A percentile compares a stretch with the other conserved stretches of the same genome.
phyloP scores from a whole-genome alignment of 2,113 vertebrate genomes.

The Scytalopus superciliaris region DNA sequence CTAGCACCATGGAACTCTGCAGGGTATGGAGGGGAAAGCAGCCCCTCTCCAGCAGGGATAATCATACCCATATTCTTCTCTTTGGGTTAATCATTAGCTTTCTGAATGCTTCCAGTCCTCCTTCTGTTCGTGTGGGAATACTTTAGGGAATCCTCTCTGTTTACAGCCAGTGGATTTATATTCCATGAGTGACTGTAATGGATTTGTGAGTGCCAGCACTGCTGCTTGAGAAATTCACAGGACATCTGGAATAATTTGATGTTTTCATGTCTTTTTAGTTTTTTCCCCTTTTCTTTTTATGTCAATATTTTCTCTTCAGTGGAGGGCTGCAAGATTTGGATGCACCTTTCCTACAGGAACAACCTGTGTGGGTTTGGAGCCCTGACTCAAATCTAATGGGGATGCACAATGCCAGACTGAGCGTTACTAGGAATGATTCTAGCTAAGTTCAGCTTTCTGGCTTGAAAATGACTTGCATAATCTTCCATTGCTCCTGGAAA shows the following conservation, averaged over 20 bases:
- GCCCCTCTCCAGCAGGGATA: not conserved
- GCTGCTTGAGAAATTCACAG: not conserved
- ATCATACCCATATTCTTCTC: slow-evolving; percentile 12
- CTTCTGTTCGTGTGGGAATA: slow-evolving; percentile 27
- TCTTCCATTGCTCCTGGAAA: not conserved
- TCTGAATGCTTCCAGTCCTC: slow-evolving; percentile 53
- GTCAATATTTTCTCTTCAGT: not conserved
- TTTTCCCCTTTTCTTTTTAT: not conserved
- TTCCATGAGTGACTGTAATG: not conserved
- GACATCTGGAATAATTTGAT: slow-evolving; percentile 47
- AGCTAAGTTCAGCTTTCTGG: not conserved
- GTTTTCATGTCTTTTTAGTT: not conserved
- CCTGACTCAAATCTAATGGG: accelerated
- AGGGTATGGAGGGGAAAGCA: not conserved
- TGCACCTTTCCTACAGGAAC: not conserved
- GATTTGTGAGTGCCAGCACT: not conserved
- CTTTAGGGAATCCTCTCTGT: slow-evolving; percentile 45
- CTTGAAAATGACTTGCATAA: not conserved
- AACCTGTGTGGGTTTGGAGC: not conserved
- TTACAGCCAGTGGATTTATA: slow-evolving; percentile 9
- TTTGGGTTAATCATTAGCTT: not conserved
- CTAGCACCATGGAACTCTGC: not conserved
- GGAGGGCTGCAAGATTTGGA: not conserved
- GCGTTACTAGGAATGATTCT: not conserved
- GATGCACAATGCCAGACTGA: not conserved